Conservation (phyloP, 2,888 invertebrate genomes). For the Lithophane leautieri region DNA sequence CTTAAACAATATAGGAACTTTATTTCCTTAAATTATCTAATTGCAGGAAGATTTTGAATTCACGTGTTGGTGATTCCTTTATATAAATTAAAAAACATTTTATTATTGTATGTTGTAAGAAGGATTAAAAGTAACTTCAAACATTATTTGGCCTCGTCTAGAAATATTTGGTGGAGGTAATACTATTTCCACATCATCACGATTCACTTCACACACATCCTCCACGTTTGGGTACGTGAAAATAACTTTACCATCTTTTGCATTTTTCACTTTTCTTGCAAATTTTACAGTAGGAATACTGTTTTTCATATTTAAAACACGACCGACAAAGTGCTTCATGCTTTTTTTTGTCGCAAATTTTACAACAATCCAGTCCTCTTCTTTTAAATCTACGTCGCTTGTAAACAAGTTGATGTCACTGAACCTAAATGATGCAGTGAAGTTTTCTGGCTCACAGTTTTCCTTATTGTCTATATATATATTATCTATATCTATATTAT, state of each 20-base stretch:
- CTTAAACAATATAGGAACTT: too few relatives aligned
- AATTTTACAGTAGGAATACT: constrained; percentile 54
- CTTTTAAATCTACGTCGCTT: constrained; percentile 38
- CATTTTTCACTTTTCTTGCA: constrained; percentile 52
- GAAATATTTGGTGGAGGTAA: constrained; percentile 29
- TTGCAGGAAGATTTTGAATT: too few relatives aligned
- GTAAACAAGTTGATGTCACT: constrained; percentile 11
- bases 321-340: constrained; percentile 47
- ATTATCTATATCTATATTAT: background rate
- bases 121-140: too few relatives aligned
- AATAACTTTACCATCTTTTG: constrained; percentile 36
- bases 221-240: constrained; percentile 54
- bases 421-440: background rate
- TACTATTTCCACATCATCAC: constrained; percentile 50
- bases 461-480: constrained; percentile 3
- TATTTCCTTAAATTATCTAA: too few relatives aligned
- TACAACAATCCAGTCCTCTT: constrained; percentile 49
- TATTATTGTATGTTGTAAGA: too few relatives aligned
- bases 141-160: too few relatives aligned
- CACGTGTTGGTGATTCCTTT: too few relatives aligned
- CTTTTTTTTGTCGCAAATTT: constrained; percentile 43
- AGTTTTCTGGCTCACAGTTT: constrained; percentile 14
- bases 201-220: constrained; percentile 52
- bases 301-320: constrained; percentile 38
- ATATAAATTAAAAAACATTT: too few relatives aligned